These are phyloP conservation scores for Paralichthys olivaceus DNA, from an alignment of 2,113 vertebrate genomes.

Conservation along the genomic window DNA sequence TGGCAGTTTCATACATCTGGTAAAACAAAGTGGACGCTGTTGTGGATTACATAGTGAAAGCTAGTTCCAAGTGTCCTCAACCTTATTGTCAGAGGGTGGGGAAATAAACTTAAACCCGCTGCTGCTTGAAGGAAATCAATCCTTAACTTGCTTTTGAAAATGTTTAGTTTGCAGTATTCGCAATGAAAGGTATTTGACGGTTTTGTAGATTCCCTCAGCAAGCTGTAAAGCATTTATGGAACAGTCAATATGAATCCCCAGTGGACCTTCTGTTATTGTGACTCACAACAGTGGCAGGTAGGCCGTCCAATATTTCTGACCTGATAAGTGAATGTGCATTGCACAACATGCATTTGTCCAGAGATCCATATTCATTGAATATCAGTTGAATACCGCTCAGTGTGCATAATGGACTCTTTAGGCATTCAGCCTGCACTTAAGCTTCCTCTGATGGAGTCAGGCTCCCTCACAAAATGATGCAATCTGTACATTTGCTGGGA, in stretches of 20 bases:
- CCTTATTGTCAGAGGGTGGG: not conserved
- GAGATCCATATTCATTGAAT: conserved; percentile 2
- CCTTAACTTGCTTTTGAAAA: not conserved
- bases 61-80: not conserved
- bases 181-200: not conserved
- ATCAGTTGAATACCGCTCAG: not conserved
- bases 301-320: not conserved
- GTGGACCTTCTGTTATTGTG: not conserved
- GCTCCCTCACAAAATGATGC: not conserved
- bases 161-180: not conserved
- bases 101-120: not conserved
- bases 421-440: not conserved
- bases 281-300: not conserved
- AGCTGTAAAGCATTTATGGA: not conserved
- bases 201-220: not conserved
- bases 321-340: conserved; percentile 3
- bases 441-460: not conserved
- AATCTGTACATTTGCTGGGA: not conserved
- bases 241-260: not conserved
- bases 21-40: too few relatives aligned
- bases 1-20: too few relatives aligned
- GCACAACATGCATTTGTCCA: not conserved
- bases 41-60: too few relatives aligned
- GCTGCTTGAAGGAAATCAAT: not conserved
- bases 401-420: not conserved